Base-by-base conservation (phyloP, 2,888 invertebrate species). In the Dynastes tityus region DNA sequence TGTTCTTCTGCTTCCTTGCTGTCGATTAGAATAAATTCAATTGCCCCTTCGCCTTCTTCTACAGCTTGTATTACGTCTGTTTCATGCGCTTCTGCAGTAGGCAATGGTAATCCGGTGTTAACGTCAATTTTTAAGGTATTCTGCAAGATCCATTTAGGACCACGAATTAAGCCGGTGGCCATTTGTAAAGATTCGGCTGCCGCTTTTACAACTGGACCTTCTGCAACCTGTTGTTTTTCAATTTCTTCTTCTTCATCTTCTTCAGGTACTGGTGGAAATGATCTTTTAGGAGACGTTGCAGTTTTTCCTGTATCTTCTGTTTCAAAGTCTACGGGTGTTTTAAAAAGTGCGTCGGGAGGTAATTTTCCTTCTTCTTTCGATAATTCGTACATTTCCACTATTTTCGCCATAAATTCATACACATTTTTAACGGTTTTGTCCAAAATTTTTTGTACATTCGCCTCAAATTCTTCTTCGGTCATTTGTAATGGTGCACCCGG, bases 391-490 rank as follows among this genome's bases (percentile, higher is more conserved):
- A 79, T 77, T 67, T 76, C 77, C 9, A 79, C 71, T 45, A 79
- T 76, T 51, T 77, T 79, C 13, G 58, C 64, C 79, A 79, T 77
- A 49, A 79, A 73, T 2, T 73, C 77, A 13, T 77, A 77, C 9
- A 79, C 79, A 22, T 79, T 79, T 32, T 64, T 77, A 6, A 79
- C 79, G 9, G 79, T 79, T 16, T 74, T 77, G 16, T 77, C 77
- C 51, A 79, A 73, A 49, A 79, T 79, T 51, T 29, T 79, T 40
- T 77, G 77, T 5, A 79, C 77, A 32, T 79, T 79, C 32, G 40
- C 64, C 58, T 79, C 79, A 61, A 79, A 79, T 40, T 80, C 78
- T 49, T 80, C 78, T 55, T 70, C 65, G 11, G 80, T 74, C 76
- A 78, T 75, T 51, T 71, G 37, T 55, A 58, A 67, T 9, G 76